Evolutionary conservation across 2,888 invertebrate species (phyloP), one percentile per base, ranked within the genome.

Genomic region (Ischnura elegans): DNA sequence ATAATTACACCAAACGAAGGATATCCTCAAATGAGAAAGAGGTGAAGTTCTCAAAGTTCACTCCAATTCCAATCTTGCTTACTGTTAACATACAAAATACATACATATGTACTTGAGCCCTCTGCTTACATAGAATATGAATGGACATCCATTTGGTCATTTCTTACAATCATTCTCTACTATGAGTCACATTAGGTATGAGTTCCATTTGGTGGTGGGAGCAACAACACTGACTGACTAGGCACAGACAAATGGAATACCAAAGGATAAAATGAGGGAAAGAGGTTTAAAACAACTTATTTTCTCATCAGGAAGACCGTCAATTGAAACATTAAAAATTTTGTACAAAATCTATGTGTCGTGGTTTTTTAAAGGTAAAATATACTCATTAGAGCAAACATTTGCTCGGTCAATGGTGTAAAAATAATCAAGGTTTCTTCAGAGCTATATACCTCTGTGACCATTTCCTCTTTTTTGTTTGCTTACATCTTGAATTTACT

Each of bases 161-260:
- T 36, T 76, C 76, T 76, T 36, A 36, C 10, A 76, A 8, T 10
- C n/a, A 29, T 36, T 61, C 21, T 36, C 1, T 25, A 25, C n/a
- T n/a, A n/a, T n/a, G n/a, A 61, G 25, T 61, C 8, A 19, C 51
- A 61, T 61, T 61, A 61, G n/a, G n/a, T 61, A 25, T 10, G 4
- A 61, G n/a, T 61, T 61, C 25, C n/a, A n/a, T 61, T 25, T 19
- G 3, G 21, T 25, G n/a, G n/a, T 76, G 76, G n/a, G 76, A 42
- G 61, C 61, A 61, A 55, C n/a, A 61, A 55, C n/a, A 13, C 43
- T 61, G 61, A 61, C 25, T 90, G 90, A 90, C 90, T 90, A 90
- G 90, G 90, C 55, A 90, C 42, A 51, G 19, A 3, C n/a, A n/a
- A 66, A 90, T 90, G 45, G 86, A 90, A 90, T n/a, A 90, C 90